phyloP scores from a whole-genome alignment of 2,888 invertebrate species.

The Xanthia togata region DNA sequence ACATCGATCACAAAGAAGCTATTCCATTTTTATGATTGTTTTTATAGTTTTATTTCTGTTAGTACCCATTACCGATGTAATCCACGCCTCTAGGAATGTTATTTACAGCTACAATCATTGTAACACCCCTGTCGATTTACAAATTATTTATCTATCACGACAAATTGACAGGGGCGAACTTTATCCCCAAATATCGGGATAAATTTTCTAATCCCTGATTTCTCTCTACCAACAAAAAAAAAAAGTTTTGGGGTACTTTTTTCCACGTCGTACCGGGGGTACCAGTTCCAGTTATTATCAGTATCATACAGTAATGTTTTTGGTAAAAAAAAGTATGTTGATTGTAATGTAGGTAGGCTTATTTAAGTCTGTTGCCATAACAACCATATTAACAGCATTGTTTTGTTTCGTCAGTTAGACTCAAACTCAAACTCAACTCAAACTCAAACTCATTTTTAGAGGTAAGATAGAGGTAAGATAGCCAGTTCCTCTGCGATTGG shows the following conservation, averaged over 20 bases:
- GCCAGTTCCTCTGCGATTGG: too few relatives aligned
- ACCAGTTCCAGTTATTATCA: background rate
- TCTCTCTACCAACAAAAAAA: too few relatives aligned
- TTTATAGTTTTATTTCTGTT: constrained; percentile 19
- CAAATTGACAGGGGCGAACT: constrained; percentile 8
- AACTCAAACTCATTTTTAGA: too few relatives aligned
- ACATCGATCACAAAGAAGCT: constrained; percentile 1
- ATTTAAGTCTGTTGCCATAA: too few relatives aligned
- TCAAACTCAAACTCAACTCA: too few relatives aligned
- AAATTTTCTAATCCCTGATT: background rate
- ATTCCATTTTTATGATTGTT: constrained; percentile 3
- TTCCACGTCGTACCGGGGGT: too few relatives aligned
- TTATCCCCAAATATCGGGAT: too few relatives aligned
- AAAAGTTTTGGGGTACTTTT: background rate
- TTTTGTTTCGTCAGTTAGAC: too few relatives aligned
- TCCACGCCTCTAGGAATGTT: background rate
- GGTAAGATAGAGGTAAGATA: too few relatives aligned
- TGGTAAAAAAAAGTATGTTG: background rate
- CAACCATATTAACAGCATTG: too few relatives aligned
- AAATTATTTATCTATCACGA: constrained; percentile 16
- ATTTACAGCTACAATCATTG: background rate
- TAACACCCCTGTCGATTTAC: too few relatives aligned
- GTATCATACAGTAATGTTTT: background rate
- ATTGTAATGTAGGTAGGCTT: too few relatives aligned
- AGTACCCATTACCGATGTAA: background rate